Percentiles rank a stretch among this genome's conserved stretches.
Evolutionary conservation across 2,888 invertebrate genomes (phyloP).

Genomic region (Allolobophora icterica): DNA sequence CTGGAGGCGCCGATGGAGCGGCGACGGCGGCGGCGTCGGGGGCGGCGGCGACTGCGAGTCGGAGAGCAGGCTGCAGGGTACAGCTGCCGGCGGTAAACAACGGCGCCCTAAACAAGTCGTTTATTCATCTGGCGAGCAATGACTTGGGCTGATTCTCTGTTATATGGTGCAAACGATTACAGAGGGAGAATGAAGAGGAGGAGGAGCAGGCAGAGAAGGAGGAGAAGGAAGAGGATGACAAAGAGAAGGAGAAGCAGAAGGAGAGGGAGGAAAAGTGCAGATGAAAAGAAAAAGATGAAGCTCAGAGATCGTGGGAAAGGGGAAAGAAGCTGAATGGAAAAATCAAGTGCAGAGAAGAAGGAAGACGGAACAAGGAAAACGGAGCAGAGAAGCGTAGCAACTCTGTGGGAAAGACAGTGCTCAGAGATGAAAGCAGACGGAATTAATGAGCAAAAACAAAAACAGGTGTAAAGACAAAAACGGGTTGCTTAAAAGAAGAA

Average conservation of each 20-base stretch:
- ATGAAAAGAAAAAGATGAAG: not conserved
- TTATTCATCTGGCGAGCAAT: not conserved
- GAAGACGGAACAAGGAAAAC: not conserved
- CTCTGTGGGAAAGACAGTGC: not conserved
- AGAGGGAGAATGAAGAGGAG: not conserved
- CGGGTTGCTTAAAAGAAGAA: not conserved
- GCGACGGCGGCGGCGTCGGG: not conserved
- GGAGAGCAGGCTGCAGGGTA: not conserved
- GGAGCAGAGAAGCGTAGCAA: not conserved
- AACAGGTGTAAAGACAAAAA: not conserved
- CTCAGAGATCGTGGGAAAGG: not conserved
- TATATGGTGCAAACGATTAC: not conserved
- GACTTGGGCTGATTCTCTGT: not conserved
- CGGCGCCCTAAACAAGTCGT: not conserved
- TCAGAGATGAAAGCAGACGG: slow-evolving; percentile 8
- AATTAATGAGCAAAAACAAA: slow-evolving; percentile 31
- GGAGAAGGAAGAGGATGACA: not conserved
- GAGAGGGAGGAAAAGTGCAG: not conserved
- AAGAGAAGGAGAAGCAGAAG: not conserved
- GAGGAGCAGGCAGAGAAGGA: not conserved
- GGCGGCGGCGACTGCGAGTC: not conserved
- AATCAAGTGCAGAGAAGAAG: not conserved
- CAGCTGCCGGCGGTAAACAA: not conserved
- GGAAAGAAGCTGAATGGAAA: not conserved
- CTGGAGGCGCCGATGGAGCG: not conserved